Conservation (phyloP, 2,888 invertebrate species). For the Catocala nupta region DNA sequence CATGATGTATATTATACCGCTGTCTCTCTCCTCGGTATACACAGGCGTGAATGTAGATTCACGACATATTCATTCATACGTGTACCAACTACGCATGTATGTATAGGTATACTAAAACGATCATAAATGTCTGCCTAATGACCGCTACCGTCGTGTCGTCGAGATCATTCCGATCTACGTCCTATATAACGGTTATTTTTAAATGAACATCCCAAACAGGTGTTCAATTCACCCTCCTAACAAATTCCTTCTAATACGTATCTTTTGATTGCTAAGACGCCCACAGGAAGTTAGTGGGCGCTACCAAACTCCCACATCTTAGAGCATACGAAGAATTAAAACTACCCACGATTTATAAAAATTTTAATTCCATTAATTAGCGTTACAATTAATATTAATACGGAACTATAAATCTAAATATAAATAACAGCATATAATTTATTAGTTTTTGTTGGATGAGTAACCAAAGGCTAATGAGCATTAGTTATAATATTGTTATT, state of each 20-base stretch:
- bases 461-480: constrained; percentile 32
- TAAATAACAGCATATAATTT: constrained; percentile 8
- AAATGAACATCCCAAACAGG: no score
- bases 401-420: constrained; percentile 24
- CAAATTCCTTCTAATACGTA: not conserved
- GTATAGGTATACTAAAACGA: no score
- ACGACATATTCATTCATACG: no score
- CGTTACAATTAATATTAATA: constrained; percentile 20
- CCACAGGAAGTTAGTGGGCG: constrained; percentile 19
- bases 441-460: constrained; percentile 22
- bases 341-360: constrained; percentile 32
- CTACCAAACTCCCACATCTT: not conserved
- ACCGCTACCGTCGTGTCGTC: no score
- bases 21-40: no score
- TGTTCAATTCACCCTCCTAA: no score
- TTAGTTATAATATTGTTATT: constrained; percentile 19
- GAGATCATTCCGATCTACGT: no score
- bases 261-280: constrained; percentile 5
- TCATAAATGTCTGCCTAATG: no score
- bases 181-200: no score
- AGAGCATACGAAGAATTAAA: constrained; percentile 11
- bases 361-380: constrained; percentile 34
- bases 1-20: no score
- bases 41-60: no score
- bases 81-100: no score